Base-by-base conservation (phyloP, 2,888 invertebrate species). In the Macrophya alboannulata region DNA sequence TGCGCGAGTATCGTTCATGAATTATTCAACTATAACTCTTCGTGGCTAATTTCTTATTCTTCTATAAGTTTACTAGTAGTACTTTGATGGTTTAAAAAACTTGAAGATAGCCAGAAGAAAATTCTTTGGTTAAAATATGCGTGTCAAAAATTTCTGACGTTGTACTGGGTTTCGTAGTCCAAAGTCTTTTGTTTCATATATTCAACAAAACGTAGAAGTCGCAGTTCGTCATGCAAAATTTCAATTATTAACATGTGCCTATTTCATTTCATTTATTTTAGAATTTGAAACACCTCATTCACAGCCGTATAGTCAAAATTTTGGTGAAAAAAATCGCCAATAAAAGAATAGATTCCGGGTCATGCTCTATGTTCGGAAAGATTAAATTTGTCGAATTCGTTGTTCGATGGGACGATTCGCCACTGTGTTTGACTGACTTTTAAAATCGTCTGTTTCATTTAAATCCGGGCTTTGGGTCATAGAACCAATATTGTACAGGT, bases 391-490 rank as follows among this genome's bases (percentile, higher is more conserved):
- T 62, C 9, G 62, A 62, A 62, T 25, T 25, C 25, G 17, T 37
- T 31, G 37, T 68, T 17, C 25, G 37, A 37, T 37, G 1, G 68
- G 31, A 31, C 17, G 6, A 37, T 68, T 37, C 0, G 8, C 37
- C 68, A 37, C 37, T 68, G 31, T 37, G 37, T 37, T 68, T 68
- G 17, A 37, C 68, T 68, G 68, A 68, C 68, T 37, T 68, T 68
- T 1, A 31, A 31, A 68, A 68, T 68, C 6, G 68, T 37, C 37
- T 8, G 68, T 68, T 62, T 25, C 21, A 21, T 25, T 10, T 10
- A 62, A 25, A 62, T 10, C 62, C 62, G 25, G 62, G 62, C 21
- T 62, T 62, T 62, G 21, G 62, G 62, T 10, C 12, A 62, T 25
- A 25, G 62, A 62, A 25, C 62, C 25, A 25, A 25, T 25, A 25